Base-by-base conservation (phyloP, 2,888 invertebrate genomes). In the Azorinus chamasolen region DNA sequence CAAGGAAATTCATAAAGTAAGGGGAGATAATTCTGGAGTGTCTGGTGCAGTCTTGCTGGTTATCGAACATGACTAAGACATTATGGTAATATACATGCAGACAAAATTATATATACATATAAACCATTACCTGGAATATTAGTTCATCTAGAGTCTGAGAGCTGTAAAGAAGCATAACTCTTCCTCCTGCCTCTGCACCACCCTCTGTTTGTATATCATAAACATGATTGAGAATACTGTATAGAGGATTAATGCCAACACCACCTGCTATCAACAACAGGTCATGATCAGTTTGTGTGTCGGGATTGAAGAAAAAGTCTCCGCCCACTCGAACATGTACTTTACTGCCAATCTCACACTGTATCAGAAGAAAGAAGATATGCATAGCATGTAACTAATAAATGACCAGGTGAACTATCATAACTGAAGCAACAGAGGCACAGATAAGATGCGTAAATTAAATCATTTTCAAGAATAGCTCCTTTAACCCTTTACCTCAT, bases 211-310 rank as follows among this genome's bases (percentile, higher is more conserved):
- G 69, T n/a, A 91, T 51, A 63, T 90, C 84, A 32, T 82, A 68
- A 22, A 91, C 87, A 75, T 93, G 91, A 50, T 85, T 85, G 20
- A 92, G 57, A 63, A 94, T 94, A 37, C 93, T 93, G 46, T 88
- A 85, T 8, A 94, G 78, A 22, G 94, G 94, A 78, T 94, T 94
- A 25, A 94, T 93, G 6, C 94, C 94, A 16, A 94, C 93, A 1
- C 94, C 94, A 6, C 94, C 94, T 12, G 93, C 94, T 39, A 94
- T 81, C 20, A 94, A 86, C 32, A 94, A 79, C 12, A 93, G 73
- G 59, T 91, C 87, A 3, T 79, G 59, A n/a, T 64, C 69, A 50
- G 51, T 46, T 4, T 78, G 68, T 2, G 81, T 61, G 22, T 82
- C 59, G 1, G 91, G 90, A 53, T 91, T 89, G 79, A 90, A 93